Conservation (phyloP, 1,140 invertebrate species). For the Hylaeus anthracinus region DNA sequence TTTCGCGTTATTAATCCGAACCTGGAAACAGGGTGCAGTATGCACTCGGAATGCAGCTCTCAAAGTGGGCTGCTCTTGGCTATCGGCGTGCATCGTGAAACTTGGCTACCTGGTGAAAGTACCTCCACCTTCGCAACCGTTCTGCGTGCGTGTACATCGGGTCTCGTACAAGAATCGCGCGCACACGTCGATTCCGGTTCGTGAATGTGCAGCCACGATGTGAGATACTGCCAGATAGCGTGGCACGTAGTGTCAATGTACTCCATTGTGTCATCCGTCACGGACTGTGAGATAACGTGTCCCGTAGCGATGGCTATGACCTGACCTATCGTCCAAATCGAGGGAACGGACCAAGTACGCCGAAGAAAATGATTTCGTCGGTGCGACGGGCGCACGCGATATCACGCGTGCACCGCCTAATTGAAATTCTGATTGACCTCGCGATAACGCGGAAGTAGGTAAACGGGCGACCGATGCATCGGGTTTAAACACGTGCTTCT, state of each 20-base stretch:
- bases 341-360: neutral
- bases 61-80: constrained; percentile 66
- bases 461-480: too few relatives aligned
- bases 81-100: constrained; percentile 64
- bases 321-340: constrained; percentile 9
- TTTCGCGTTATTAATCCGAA: constrained; percentile 44
- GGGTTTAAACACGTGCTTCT: too few relatives aligned
- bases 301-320: constrained; percentile 44
- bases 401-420: too few relatives aligned
- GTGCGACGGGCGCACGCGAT: too few relatives aligned
- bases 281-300: constrained; percentile 57
- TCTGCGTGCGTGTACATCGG: constrained; percentile 42
- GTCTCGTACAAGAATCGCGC: constrained; percentile 36
- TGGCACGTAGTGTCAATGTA: constrained; percentile 63
- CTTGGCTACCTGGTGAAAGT: constrained; percentile 66
- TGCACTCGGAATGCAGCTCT: constrained; percentile 60
- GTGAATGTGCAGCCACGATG: constrained; percentile 31
- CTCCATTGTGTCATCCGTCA: constrained; percentile 65
- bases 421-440: too few relatives aligned
- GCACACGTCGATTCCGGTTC: constrained; percentile 15
- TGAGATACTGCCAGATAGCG: constrained; percentile 50
- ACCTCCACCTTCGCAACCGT: constrained; percentile 56
- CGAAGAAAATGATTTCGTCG: too few relatives aligned
- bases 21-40: constrained; percentile 51
- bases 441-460: too few relatives aligned